These are phyloP conservation scores for Planiliza haematocheilus DNA, from an alignment of 2,113 vertebrate genomes.

Conservation along the genomic window DNA sequence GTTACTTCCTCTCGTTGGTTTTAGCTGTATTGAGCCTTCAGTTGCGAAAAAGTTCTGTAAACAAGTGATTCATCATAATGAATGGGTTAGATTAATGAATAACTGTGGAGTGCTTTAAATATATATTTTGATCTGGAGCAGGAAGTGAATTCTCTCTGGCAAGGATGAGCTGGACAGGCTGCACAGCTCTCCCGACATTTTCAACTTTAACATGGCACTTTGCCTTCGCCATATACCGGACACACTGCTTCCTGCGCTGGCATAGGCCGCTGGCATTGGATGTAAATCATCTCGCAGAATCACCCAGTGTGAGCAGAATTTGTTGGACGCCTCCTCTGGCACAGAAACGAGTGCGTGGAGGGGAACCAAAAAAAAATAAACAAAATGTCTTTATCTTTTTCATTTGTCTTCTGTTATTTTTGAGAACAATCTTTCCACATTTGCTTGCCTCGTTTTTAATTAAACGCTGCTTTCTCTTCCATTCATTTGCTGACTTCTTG, in stretches of 20 bases:
- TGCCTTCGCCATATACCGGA: neutral
- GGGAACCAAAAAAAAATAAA: neutral
- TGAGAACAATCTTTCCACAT: no score
- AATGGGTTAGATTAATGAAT: neutral
- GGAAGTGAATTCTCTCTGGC: neutral
- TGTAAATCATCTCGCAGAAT: conserved; percentile 10
- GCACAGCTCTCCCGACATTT: no score
- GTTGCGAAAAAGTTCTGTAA: no score
- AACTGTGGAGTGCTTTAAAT: neutral
- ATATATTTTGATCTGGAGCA: neutral
- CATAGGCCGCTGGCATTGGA: neutral
- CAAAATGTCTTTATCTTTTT: neutral
- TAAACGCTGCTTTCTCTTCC: no score
- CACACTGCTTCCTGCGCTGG: conserved; percentile 21
- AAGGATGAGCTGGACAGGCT: no score
- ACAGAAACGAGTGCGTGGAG: neutral
- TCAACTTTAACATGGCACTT: neutral
- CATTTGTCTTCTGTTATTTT: no score
- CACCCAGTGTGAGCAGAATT: neutral
- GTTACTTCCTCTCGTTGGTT: no score
- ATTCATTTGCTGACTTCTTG: no score
- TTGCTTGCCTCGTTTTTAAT: no score
- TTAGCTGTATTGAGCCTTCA: no score
- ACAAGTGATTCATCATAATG: no score
- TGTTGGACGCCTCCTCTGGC: neutral